Base-by-base conservation (phyloP, 2,888 invertebrate genomes). In the Entomobrya multifasciata region DNA sequence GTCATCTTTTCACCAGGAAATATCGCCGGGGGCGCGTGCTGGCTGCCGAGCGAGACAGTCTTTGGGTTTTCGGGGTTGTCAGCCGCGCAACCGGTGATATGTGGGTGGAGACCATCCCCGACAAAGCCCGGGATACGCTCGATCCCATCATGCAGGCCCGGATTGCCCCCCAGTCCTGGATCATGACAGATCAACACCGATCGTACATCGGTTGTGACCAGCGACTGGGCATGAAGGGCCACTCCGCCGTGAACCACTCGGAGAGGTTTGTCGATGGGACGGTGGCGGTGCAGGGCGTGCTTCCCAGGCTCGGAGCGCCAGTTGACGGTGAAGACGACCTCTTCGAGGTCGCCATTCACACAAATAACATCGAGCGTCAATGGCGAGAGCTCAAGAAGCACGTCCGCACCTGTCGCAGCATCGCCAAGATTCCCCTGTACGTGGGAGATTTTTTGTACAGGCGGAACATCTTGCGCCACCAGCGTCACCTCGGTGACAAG, bases 21-120 rank as follows among this genome's bases (percentile, higher is more conserved):
- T 79, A 89, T 57, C 52, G 87, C 36, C 44, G 85, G 13, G 86
- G 89, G 6, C 20, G 87, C 17, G 20, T 22, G 27, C 22, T 76
- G 8, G n/a, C n/a, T n/a, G n/a, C n/a, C 15, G 36, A 49, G 5
- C 13, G 1, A n/a, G 22, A 44, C 17, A 78, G n/a, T n/a, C n/a
- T n/a, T n/a, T 81, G 84, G 80, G 86, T 88, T 8, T 79, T 86
- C n/a, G 88, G 88, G 1, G 81, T 52, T 0, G 3, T 76, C 0
- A 20, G 41, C 10, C 41, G 87, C 11, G 4, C 15, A 15, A 79
- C 72, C 1, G 36, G 44, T 3, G 8, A 80, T 6, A 78, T 65
- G 25, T 83, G 55, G 25, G 47, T 83, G 1, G 25, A 52, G 13
- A 17, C 25, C 13, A 72, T 87, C 6, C n/a, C 17, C 0, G 25